phyloP scores from a whole-genome alignment of 2,888 invertebrate genomes.

The Drosophila ustulata region DNA sequence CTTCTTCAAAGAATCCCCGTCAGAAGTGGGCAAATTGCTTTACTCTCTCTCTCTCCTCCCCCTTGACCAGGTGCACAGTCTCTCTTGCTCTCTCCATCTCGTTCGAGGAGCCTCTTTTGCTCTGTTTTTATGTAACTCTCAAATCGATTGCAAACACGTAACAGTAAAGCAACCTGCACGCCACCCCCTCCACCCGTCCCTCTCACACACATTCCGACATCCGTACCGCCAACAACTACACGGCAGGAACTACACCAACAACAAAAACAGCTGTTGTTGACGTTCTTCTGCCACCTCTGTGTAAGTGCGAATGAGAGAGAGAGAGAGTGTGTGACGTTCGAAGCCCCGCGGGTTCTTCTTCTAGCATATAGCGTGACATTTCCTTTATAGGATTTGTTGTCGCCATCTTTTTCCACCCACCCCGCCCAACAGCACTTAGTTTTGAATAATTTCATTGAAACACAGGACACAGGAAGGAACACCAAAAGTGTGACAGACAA shows the following conservation, averaged over 20 bases:
- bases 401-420: slow-evolving; percentile 32
- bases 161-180: slow-evolving; percentile 70
- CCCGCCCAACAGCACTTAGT: slow-evolving; percentile 26
- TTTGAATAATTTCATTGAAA: slow-evolving; percentile 57
- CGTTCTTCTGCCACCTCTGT: slow-evolving; percentile 36
- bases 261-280: slow-evolving; percentile 50
- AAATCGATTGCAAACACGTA: slow-evolving; percentile 81
- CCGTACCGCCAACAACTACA: slow-evolving; percentile 41
- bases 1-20: slow-evolving; percentile 28
- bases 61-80: neutral
- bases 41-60: slow-evolving; percentile 2
- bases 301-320: neutral
- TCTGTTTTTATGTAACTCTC: slow-evolving; percentile 78
- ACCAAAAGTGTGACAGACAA: neutral
- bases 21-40: slow-evolving; percentile 61
- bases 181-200: slow-evolving; percentile 16
- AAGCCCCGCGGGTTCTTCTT: slow-evolving; percentile 41
- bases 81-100: neutral
- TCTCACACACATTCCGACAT: slow-evolving; percentile 18
- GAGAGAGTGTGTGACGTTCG: slow-evolving; percentile 45
- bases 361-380: slow-evolving; percentile 75
- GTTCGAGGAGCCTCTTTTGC: slow-evolving; percentile 13
- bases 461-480: neutral
- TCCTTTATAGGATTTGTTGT: slow-evolving; percentile 72
- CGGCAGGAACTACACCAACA: slow-evolving; percentile 51